Percentiles rank a stretch among this genome's conserved stretches.
phyloP scores from a whole-genome alignment of 2,797 vertebrate genomes.

The Picus viridis region DNA sequence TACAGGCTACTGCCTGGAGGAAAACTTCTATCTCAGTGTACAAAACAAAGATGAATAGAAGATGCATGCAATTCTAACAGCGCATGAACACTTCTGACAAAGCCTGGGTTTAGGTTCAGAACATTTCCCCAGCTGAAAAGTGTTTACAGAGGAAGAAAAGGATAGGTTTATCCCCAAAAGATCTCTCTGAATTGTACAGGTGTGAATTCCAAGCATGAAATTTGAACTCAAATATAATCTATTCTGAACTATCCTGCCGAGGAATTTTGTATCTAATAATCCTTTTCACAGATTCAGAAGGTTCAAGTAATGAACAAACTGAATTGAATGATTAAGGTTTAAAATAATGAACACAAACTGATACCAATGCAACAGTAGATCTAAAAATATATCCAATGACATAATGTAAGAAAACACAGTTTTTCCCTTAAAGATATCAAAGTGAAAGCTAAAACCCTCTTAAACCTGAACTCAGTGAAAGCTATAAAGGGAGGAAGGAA shows the following conservation, averaged over 20 bases:
- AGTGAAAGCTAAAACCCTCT: neutral
- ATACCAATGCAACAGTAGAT: neutral
- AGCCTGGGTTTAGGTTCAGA: neutral
- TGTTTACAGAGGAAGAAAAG: neutral
- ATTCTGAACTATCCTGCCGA: neutral
- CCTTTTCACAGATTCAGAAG: neutral
- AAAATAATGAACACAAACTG: neutral
- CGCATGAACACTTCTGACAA: neutral
- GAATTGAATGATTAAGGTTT: neutral
- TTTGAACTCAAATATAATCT: neutral
- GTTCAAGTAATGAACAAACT: neutral
- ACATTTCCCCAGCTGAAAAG: neutral
- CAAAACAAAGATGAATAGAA: neutral
- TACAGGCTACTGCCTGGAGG: neutral
- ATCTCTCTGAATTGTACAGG: neutral
- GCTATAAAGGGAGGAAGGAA: neutral
- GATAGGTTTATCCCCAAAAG: neutral
- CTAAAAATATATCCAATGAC: neutral
- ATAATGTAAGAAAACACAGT: neutral
- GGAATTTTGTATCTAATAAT: neutral
- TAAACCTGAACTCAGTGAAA: neutral
- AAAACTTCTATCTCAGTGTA: neutral
- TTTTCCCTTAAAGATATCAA: neutral
- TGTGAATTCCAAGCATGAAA: neutral
- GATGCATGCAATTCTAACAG: accelerated